Base-by-base conservation (phyloP, 2,797 vertebrate species). In the Danio tinwini region DNA sequence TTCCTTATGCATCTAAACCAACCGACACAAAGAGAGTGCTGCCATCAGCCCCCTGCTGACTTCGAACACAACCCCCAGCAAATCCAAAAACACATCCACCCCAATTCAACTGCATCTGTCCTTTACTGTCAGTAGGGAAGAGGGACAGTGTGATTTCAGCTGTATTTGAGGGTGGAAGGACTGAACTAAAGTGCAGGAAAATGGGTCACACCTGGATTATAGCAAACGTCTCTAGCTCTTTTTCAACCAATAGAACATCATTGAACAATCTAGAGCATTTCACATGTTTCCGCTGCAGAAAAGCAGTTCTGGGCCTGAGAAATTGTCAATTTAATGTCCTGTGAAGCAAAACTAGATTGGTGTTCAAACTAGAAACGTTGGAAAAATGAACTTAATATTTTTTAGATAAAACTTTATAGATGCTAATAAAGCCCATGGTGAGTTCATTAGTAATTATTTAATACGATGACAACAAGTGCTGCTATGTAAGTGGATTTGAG, bases 1-100 rank as follows among this genome's bases (percentile, higher is more conserved):
- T 93, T 93, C 92, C 91, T 86, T 82, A 87, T 12, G 75, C 81
- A 83, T 85, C 83, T 29, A 9, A 87, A 87, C 76, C 80, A 85
- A 83, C 87, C 71, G 76, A 78, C 78, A 93, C 91, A 93, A 93
- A 85, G 85, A 81, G 83, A 90, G 29, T 64, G 67, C 90, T 89
- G 89, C 86, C 29, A 89, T 93, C 90, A 92, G 91, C 89, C 82
- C 59, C 76, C 75, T 52, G 13, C 64, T 59, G 73, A 74, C 63
- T 67, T 55, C 10, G 21, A 72, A 77, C 55, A 71, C 69, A 81
- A 78, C 71, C 71, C 80, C 80, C 81, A 68, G 21, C 49, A 29
- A 42, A 47, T 74, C 9, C 37, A 13, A 61, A 58, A 21, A n/a
- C 37, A 40, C 44, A 19, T 16, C 1, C 6, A 64, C 3, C 68